Evolutionary conservation across 2,888 invertebrate genomes (phyloP).

Genomic region (Drosophila testacea): DNA sequence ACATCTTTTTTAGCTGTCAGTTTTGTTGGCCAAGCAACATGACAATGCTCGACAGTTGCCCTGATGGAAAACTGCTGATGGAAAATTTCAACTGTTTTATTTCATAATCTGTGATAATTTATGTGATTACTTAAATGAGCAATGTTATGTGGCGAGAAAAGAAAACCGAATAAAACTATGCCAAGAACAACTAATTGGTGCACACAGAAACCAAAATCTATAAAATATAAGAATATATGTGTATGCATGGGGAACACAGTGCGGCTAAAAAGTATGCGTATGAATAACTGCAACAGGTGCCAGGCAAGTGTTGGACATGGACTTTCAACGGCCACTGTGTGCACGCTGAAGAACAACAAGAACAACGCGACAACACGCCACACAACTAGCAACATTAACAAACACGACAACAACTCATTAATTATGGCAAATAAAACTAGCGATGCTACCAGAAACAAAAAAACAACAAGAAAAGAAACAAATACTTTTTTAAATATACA

Average conservation of each 20-base stretch:
- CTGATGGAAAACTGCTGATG: conserved; percentile 33
- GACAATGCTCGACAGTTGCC: conserved; percentile 28
- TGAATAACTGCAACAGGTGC: conserved; percentile 57
- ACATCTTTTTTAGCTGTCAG: background rate
- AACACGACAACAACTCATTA: conserved; percentile 59
- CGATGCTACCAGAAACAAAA: conserved; percentile 2
- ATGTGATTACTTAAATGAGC: conserved; percentile 76
- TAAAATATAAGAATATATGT: conserved; percentile 8
- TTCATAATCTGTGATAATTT: conserved; percentile 70
- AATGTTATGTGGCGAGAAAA: conserved; percentile 7
- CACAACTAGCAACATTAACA: conserved; percentile 50
- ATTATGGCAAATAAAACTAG: conserved; percentile 49
- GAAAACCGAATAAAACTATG: conserved; percentile 63
- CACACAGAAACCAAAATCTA: conserved; percentile 32
- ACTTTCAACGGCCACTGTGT: conserved; percentile 44
- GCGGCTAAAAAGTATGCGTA: conserved; percentile 29
- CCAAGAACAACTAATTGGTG: conserved; percentile 75
- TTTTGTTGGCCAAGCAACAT: background rate
- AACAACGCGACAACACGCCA: conserved; percentile 43
- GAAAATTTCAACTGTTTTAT: conserved; percentile 42
- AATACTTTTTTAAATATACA: background rate
- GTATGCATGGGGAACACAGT: conserved; percentile 28
- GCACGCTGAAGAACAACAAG: background rate
- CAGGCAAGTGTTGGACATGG: conserved; percentile 17
- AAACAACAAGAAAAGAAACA: background rate